These are phyloP conservation scores for Cebus imitator DNA, from an alignment of 2,113 vertebrate species.

Conservation along the genomic window DNA sequence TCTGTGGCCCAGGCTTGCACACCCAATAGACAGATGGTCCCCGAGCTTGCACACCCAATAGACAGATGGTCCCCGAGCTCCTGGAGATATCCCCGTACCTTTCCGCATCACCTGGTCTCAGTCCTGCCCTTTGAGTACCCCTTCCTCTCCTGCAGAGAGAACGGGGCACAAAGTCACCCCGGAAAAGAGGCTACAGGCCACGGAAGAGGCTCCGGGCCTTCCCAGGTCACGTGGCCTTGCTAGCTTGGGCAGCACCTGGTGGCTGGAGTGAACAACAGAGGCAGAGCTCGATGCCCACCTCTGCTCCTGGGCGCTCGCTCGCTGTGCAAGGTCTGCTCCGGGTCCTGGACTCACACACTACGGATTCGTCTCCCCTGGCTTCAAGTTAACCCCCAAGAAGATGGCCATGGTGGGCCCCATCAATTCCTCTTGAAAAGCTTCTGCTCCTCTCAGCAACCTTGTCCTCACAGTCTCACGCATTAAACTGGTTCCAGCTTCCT, in stretches of 20 bases:
- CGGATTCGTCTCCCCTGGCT: no score
- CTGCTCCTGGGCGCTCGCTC: background rate
- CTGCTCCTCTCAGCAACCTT: background rate
- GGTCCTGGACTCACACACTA: no score
- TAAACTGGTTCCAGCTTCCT: background rate
- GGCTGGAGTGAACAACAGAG: background rate
- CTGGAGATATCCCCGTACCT: background rate
- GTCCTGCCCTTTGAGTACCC: background rate
- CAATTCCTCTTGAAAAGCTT: no score
- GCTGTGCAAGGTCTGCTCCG: accelerated
- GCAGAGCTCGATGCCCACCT: no score
- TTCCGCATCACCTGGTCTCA: accelerated
- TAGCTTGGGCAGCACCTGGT: no score
- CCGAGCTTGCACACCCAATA: accelerated
- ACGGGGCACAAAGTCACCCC: background rate
- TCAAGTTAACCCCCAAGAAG: no score
- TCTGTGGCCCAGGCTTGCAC: no score
- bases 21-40: no score
- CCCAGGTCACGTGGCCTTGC: no score
- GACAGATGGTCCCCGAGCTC: no score
- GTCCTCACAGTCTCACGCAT: background rate
- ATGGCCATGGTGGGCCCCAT: no score
- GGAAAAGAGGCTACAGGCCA: background rate
- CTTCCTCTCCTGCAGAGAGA: background rate
- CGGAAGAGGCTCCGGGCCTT: accelerated